Conservation (phyloP, 2,888 invertebrate species). For the Melieria crassipennis region DNA sequence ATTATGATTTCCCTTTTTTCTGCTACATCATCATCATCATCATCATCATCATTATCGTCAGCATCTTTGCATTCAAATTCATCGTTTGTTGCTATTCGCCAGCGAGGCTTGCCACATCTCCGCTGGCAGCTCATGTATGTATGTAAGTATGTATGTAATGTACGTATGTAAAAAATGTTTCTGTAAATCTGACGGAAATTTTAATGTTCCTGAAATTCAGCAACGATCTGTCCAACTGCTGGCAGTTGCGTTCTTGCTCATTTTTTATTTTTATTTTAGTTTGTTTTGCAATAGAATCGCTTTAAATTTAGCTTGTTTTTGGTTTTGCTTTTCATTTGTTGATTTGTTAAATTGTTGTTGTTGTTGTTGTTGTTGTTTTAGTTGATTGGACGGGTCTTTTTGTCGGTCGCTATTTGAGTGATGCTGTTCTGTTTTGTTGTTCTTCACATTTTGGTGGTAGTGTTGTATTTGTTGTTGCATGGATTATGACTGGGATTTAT, state of each 20-base stretch:
- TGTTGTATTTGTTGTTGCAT: too few species aligned
- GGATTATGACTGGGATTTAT: too few species aligned
- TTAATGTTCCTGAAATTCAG: slow-evolving; percentile 5
- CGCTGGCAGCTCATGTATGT: too few species aligned
- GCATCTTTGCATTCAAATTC: too few species aligned
- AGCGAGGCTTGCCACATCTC: too few species aligned
- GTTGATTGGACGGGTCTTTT: slow-evolving; percentile 25
- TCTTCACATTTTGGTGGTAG: slow-evolving; percentile 11
- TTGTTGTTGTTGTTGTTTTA: slow-evolving; percentile 1
- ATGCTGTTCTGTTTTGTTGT: slow-evolving; percentile 18
- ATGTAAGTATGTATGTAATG: too few species aligned
- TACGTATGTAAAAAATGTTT: too few species aligned
- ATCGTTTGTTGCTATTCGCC: too few species aligned
- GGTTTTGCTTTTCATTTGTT: not conserved
- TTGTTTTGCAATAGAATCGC: not conserved
- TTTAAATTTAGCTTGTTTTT: not conserved
- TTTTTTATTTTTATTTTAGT: not conserved
- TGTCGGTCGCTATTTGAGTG: slow-evolving; percentile 31
- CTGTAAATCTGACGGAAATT: slow-evolving; percentile 8
- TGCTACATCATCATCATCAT: too few species aligned
- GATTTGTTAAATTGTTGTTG: not conserved
- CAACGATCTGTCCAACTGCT: not conserved
- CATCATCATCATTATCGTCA: too few species aligned
- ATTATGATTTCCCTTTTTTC: too few species aligned
- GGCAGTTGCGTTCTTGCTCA: not conserved